Percentiles rank a stretch among this genome's conserved stretches.
phyloP scores from a whole-genome alignment of 2,888 invertebrate species.

The Drosophila cognata region DNA sequence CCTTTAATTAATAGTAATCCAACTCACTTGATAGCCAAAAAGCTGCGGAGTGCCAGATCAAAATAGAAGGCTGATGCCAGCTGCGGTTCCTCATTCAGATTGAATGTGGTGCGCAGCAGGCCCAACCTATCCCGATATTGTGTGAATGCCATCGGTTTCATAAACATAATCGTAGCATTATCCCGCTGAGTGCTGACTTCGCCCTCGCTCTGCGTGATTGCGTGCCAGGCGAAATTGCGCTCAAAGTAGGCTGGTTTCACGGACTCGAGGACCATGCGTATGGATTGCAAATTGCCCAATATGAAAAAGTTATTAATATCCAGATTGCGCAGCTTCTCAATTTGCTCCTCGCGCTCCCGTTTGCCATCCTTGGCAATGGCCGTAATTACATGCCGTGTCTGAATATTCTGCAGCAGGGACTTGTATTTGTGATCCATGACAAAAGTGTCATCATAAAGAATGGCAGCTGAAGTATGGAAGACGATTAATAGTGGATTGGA shows the following conservation, averaged over 20 bases:
- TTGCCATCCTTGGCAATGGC: conserved; percentile 87
- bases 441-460: conserved; percentile 95
- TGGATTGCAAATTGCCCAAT: conserved; percentile 90
- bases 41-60: conserved; percentile 91
- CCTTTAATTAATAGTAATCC: neutral
- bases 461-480: conserved; percentile 87
- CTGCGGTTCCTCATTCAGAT: conserved; percentile 89
- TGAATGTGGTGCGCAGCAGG: conserved; percentile 89
- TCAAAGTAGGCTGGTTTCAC: conserved; percentile 92
- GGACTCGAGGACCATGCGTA: conserved; percentile 89
- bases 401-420: conserved; percentile 94
- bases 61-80: conserved; percentile 94
- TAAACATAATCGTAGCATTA: conserved; percentile 91
- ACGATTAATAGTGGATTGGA: neutral
- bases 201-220: conserved; percentile 91
- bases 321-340: conserved; percentile 90
- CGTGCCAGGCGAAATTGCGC: conserved; percentile 94
- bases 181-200: conserved; percentile 90
- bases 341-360: conserved; percentile 87
- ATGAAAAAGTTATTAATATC: conserved; percentile 96
- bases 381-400: conserved; percentile 94
- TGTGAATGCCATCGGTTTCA: conserved; percentile 90
- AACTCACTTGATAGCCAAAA: conserved; percentile 90
- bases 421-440: conserved; percentile 98
- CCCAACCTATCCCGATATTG: conserved; percentile 90